Conservation (phyloP, 2,888 invertebrate species). For the Torymus tubicola region DNA sequence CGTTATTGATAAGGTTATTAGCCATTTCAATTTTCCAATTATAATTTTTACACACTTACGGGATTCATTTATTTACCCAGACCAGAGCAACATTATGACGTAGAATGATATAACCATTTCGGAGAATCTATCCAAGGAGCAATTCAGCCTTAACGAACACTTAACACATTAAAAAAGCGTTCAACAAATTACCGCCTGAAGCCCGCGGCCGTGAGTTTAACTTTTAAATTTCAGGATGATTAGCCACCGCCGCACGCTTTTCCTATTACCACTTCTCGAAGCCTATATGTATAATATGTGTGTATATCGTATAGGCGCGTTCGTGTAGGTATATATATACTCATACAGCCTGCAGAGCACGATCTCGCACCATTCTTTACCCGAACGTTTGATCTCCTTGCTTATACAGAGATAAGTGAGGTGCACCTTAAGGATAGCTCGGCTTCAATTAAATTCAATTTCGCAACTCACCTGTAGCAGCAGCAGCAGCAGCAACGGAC, state of each 20-base stretch:
- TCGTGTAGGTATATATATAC: too few relatives aligned
- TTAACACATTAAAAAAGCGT: neutral
- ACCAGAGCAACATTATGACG: too few relatives aligned
- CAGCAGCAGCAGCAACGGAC: slow-evolving; percentile 1
- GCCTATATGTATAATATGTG: neutral
- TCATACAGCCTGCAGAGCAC: too few relatives aligned
- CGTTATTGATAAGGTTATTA: too few relatives aligned
- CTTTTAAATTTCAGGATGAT: slow-evolving; percentile 3
- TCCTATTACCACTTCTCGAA: slow-evolving; percentile 17
- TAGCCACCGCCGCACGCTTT: neutral
- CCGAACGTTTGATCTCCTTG: neutral
- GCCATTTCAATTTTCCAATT: too few relatives aligned
- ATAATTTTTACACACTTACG: too few relatives aligned
- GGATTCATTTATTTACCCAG: too few relatives aligned
- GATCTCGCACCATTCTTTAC: slow-evolving; percentile 32
- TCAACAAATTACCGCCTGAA: neutral
- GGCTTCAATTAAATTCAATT: slow-evolving; percentile 59
- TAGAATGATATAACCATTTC: too few relatives aligned
- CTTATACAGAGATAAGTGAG: slow-evolving; percentile 45
- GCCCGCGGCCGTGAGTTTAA: neutral
- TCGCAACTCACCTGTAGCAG: slow-evolving; percentile 47
- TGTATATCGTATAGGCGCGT: too few relatives aligned
- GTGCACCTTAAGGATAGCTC: slow-evolving; percentile 49
- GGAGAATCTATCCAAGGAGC: too few relatives aligned
- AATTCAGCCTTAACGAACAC: too few relatives aligned